Base-by-base conservation (phyloP, 2,888 invertebrate genomes). In the Xanthorhoe designata region DNA sequence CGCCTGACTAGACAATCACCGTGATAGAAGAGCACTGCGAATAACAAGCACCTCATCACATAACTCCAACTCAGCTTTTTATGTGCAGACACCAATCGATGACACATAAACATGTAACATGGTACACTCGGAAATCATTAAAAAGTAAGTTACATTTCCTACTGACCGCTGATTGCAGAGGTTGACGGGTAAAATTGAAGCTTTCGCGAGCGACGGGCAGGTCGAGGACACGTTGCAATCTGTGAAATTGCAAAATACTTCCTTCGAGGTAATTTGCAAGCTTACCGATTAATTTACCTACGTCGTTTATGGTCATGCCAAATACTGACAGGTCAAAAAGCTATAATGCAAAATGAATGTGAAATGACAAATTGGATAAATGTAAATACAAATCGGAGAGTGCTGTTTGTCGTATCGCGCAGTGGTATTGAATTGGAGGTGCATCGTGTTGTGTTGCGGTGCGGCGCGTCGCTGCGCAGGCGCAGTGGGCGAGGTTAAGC, bases 401-500 rank as follows among this genome's bases (percentile, higher is more conserved):
- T 70, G 66, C 60, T 64, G 62, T 67, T 53, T 45, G 64, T 65
- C 52, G 73, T 66, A 55, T 64, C 66, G 64, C 64, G 71, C 66
- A 56, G 65, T 7, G 54, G 57, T 54, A 61, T 64, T 58, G 61
- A 70, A 69, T 69, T 69, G 69, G 66, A 64, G 67, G 74, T 73
- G 74, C 73, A 81, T 83, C 75, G 76, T 75, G 76, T 75, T 73
- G 76, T 76, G 80, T 77, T 75, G 71, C 52, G 24, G 50, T 52
- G 74, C 62, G 63, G 72, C 24, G 24, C 67, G 72, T 72, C 67
- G 78, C 74, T 79, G 78, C 78, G 79, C 85, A 78, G 84, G 87
- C 86, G 86, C 88, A 88, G 88, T 92, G 92, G 92, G 92, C 92
- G 92, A 92, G 92, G 92, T 92, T 92, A 92, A 93, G 91, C 91